Evolutionary conservation across 2,113 vertebrate species (phyloP), one percentile per base, ranked within the genome.

Genomic region (Neofelis nebulosa): DNA sequence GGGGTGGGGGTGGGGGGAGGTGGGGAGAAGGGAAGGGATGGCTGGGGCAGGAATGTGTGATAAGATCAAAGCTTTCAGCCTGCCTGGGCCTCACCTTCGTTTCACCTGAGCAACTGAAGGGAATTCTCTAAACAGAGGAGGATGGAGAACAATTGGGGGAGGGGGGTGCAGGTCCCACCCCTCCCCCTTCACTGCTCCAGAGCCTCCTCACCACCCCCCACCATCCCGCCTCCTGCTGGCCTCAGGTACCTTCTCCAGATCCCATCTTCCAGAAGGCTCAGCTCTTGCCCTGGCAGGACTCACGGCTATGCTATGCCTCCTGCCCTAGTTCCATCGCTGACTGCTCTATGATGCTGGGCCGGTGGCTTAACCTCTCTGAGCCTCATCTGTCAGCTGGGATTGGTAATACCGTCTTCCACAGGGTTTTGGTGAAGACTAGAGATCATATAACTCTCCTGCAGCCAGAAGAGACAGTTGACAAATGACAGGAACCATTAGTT

Each of bases 31-130:
- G 85, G 79, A 80, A 45, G 36, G 68, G 84, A 19, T 29, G 90
- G 61, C 94, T n/a, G 33, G 84, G 95, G n/a, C 66, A 86, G 97
- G 98, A 98, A 98, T 98, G 95, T 88, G 50, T 79, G 98, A 98
- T 98, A 97, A 97, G 98, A 98, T 98, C 98, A 98, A 98, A 98
- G 97, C 98, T 82, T 81, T 57, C 48, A 25, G 89, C 33, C 92
- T 73, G 95, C 84, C 31, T 9, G 89, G 96, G 97, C 96, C 95
- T 97, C 97, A 97, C 97, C 95, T 92, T 12, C 10, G 94, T 96
- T 95, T 98, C 97, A 96, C 98, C 97, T 97, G 97, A 95, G 89
- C 79, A 93, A 68, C 38, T 78, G 74, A 82, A 80, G 97, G 95
- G 96, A 96, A 98, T 98, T 98, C 96, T 97, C 86, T 38, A 29